Base-by-base conservation (phyloP, 2,797 vertebrate genomes). In the Acropternis orthonyx region DNA sequence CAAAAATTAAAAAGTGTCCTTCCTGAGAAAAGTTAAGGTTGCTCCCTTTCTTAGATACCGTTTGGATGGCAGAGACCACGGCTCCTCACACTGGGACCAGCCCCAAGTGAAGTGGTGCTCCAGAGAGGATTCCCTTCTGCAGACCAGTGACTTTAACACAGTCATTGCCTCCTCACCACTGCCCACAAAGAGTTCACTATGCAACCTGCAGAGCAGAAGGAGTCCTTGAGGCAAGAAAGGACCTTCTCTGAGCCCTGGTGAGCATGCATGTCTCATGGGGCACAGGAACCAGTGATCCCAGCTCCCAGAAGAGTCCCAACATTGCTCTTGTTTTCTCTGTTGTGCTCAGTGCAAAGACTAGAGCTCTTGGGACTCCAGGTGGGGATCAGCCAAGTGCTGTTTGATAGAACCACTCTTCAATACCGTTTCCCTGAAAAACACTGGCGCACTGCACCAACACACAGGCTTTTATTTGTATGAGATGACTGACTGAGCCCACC, bases 281-380 rank as follows among this genome's bases (percentile, higher is more conserved):
- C 95, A 69, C 88, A 81, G 88, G 66, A 95, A 74, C 43, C 81
- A 85, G 55, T 34, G 36, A 58, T 62, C 22, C 27, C 55, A 82
- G 27, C 19, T 14, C 52, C 44, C 84, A 74, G 26, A 1, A 88
- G 43, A n/a, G 43, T 88, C 78, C 91, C 73, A 78, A 48, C 36
- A 36, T 56, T 80, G 71, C 36, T 93, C 59, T 44, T 91, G 95
- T 67, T 92, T 95, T 81, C 95, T 91, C 61, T 93, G 83, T 82
- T 94, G 51, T 72, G 66, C 59, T 88, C 65, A 30, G 52, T 52
- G 44, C 88, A 95, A 89, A 92, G 89, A 88, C 69, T 22, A 89
- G 79, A 27, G 6, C 74, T 92, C 56, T 89, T 73, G 93, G 89
- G 87, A 92, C 85, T 97, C 90, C 95, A 96, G 85, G 61, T 87